Conservation (phyloP, 2,888 invertebrate genomes). For the Eudasyphora cyanicolor region DNA sequence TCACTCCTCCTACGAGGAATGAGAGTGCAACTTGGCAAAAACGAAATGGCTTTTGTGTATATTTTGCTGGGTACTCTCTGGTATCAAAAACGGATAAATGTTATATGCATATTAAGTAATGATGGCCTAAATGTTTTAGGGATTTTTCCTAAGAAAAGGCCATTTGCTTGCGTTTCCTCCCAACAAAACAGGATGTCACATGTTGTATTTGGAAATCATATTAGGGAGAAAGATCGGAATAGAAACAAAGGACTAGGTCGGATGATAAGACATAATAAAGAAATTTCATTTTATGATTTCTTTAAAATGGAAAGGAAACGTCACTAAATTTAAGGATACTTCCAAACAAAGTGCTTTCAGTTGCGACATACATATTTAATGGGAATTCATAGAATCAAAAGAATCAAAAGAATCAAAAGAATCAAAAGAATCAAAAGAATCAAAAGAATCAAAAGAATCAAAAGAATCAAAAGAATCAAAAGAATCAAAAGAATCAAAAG, state of each 20-base stretch:
- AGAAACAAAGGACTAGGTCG: background rate
- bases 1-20: background rate
- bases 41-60: background rate
- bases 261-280: background rate
- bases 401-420: no score
- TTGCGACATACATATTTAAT: no score
- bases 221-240: no score
- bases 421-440: no score
- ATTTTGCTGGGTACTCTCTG: background rate
- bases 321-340: background rate
- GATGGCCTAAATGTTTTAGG: background rate
- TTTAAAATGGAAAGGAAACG: background rate
- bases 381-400: no score
- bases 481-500: no score
- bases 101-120: slow-evolving; percentile 17
- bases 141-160: background rate
- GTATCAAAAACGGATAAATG: slow-evolving; percentile 4
- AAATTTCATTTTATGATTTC: background rate
- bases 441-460: no score
- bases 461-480: no score
- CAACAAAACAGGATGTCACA: background rate
- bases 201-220: background rate
- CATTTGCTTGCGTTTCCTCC: no score
- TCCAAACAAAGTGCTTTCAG: background rate
- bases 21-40: background rate